These are phyloP conservation scores for Metallyticus violacea DNA, from an alignment of 2,888 invertebrate species.

Conservation along the genomic window DNA sequence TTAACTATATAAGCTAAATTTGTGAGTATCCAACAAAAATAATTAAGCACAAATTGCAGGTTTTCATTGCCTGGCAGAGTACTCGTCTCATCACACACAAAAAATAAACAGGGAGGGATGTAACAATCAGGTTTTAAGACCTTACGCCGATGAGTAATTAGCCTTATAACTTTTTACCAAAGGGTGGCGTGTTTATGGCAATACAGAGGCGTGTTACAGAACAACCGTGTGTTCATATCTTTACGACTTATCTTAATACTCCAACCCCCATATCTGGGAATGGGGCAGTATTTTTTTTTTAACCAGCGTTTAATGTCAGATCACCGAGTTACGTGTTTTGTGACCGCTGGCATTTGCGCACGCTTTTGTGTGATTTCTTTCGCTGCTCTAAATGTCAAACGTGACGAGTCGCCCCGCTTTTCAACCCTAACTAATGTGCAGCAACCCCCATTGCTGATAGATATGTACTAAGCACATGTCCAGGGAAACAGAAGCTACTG, in stretches of 20 bases:
- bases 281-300: not conserved
- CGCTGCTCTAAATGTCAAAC: not conserved
- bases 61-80: too few relatives aligned
- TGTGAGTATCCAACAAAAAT: too few relatives aligned
- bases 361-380: not conserved
- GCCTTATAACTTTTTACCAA: not conserved
- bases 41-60: too few relatives aligned
- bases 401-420: too few relatives aligned
- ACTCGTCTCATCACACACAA: too few relatives aligned
- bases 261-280: not conserved
- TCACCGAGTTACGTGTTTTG: not conserved
- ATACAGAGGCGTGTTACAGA: not conserved
- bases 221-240: not conserved
- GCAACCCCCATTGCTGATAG: too few relatives aligned
- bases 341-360: not conserved
- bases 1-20: too few relatives aligned
- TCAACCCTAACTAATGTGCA: not conserved
- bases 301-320: slow-evolving; percentile 1
- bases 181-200: not conserved
- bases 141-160: too few relatives aligned
- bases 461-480: too few relatives aligned
- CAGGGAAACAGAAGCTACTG: too few relatives aligned
- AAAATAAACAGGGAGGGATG: too few relatives aligned
- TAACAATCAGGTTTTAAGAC: too few relatives aligned
- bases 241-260: not conserved